These are phyloP conservation scores for Pterophyllum scalare DNA, from an alignment of 2,113 vertebrate genomes.

Conservation along the genomic window DNA sequence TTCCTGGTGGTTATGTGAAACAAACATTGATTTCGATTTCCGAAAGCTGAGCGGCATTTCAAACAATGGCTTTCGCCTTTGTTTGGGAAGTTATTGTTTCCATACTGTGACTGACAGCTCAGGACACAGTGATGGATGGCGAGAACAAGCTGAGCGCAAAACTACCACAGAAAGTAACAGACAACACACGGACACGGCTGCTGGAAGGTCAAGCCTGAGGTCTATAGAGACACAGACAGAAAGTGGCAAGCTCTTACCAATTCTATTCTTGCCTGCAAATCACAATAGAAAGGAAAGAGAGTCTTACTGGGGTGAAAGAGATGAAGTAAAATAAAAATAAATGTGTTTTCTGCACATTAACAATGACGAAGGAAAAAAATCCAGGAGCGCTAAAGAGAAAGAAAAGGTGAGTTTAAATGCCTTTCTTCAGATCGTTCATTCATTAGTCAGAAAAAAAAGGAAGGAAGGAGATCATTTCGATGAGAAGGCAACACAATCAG, in stretches of 20 bases:
- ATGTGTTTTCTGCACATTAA: background rate
- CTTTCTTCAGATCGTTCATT: constrained; percentile 19
- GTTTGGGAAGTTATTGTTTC: constrained; percentile 44
- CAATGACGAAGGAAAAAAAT: background rate
- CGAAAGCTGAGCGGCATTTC: constrained; percentile 11
- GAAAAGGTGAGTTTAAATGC: constrained; percentile 17
- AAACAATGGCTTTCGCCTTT: constrained; percentile 41
- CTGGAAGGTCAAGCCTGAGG: constrained; percentile 50
- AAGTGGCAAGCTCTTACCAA: constrained; percentile 83
- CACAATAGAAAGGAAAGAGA: constrained; percentile 73
- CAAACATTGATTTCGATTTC: background rate
- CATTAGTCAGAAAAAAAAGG: constrained; percentile 19
- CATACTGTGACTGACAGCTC: constrained; percentile 52
- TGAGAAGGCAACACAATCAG: background rate
- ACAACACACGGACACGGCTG: constrained; percentile 60
- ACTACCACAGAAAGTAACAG: constrained; percentile 41
- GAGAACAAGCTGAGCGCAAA: constrained; percentile 49
- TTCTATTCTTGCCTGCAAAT: constrained; percentile 86
- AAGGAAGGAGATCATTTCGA: background rate
- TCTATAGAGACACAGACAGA: constrained; percentile 35
- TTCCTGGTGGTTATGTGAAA: constrained; percentile 1
- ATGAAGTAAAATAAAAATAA: constrained; percentile 23
- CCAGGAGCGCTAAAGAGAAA: background rate
- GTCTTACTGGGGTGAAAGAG: constrained; percentile 41
- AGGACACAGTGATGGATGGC: constrained; percentile 64